Evolutionary conservation across 2,888 invertebrate species (phyloP).

Genomic region (Noctua fimbriata): DNA sequence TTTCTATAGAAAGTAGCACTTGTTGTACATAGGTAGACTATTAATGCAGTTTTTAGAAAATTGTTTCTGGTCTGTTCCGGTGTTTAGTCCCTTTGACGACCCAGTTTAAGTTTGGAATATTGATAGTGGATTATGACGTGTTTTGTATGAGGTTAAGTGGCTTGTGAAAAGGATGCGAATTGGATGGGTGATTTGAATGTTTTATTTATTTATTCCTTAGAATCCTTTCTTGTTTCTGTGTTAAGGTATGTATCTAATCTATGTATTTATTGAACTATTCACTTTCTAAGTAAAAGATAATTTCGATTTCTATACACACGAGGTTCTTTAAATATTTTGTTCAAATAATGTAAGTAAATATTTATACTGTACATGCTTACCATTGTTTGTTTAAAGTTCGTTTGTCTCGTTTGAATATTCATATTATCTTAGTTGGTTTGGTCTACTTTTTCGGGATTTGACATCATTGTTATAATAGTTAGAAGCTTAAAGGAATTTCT

Average conservation of each 20-base stretch:
- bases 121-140: constrained; percentile 49
- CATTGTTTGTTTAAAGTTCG: constrained; percentile 5
- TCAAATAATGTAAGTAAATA: constrained; percentile 44
- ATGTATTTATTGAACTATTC: background rate
- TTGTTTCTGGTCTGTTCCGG: constrained; percentile 75
- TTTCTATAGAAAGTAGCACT: constrained; percentile 86
- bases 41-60: constrained; percentile 85
- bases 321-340: constrained; percentile 46
- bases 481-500: too few relatives aligned
- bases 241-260: background rate
- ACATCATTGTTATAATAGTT: too few relatives aligned
- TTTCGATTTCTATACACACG: constrained; percentile 27
- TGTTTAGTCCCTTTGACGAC: constrained; percentile 75
- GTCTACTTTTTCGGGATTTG: too few relatives aligned
- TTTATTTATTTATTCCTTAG: background rate
- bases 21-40: constrained; percentile 80
- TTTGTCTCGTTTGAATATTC: constrained; percentile 33
- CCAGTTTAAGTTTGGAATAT: constrained; percentile 64
- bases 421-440: constrained; percentile 3
- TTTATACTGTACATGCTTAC: constrained; percentile 5
- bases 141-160: constrained; percentile 32
- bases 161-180: background rate
- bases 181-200: background rate
- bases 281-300: constrained; percentile 29
- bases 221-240: background rate